Percentiles rank a stretch among this genome's conserved stretches.
These are phyloP conservation scores for Lasioglossum marginatum DNA, from an alignment of 2,888 invertebrate genomes.

Conservation along the genomic window DNA sequence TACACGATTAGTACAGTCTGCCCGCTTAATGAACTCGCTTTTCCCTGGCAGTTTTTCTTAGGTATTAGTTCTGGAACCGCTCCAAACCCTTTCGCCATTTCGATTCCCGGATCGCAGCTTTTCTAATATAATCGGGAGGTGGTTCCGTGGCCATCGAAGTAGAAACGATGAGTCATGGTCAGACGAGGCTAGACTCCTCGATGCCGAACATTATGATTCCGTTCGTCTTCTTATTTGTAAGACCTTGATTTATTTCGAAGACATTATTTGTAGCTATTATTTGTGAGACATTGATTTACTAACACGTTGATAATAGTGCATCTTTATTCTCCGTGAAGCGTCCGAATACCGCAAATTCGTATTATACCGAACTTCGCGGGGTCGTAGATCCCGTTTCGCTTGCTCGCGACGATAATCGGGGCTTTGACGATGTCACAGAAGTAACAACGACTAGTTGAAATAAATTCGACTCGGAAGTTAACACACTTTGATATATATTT, in stretches of 20 bases:
- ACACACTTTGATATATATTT: too few relatives aligned
- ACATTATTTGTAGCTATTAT: too few relatives aligned
- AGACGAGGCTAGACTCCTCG: background rate
- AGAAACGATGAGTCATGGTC: background rate
- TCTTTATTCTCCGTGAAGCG: too few relatives aligned
- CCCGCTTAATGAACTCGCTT: background rate
- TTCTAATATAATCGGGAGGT: background rate
- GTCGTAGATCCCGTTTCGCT: too few relatives aligned
- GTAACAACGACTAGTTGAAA: too few relatives aligned
- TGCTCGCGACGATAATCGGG: too few relatives aligned
- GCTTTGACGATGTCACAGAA: too few relatives aligned
- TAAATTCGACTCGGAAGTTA: too few relatives aligned
- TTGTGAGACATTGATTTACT: background rate
- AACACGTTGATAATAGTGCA: too few relatives aligned
- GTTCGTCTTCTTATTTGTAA: background rate
- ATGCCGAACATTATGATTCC: background rate
- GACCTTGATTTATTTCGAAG: too few relatives aligned
- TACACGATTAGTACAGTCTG: conserved; percentile 4
- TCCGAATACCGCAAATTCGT: too few relatives aligned
- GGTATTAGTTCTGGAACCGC: background rate
- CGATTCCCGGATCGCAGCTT: background rate
- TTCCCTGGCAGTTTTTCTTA: background rate
- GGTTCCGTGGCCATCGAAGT: background rate
- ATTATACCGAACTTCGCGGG: too few relatives aligned
- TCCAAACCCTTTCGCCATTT: background rate